Conservation (phyloP, 2,113 vertebrate genomes). For the Struthidea cinerea region DNA sequence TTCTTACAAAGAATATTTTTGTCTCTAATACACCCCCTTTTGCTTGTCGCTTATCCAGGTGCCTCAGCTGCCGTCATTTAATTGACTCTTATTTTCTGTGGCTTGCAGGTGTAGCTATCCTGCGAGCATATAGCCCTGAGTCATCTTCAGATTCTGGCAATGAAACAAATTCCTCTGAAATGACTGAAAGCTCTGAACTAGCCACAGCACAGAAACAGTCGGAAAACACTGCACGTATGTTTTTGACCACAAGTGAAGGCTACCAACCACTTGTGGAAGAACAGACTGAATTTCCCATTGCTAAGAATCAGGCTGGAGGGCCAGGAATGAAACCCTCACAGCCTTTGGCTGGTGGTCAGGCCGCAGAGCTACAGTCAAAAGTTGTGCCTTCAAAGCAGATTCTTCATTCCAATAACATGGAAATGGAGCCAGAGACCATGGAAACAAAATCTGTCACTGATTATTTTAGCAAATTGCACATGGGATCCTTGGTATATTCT, state of each 20-base stretch:
- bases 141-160: conserved; percentile 99
- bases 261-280: conserved; percentile 85
- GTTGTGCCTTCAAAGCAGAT: conserved; percentile 89
- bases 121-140: conserved; percentile 96
- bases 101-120: conserved; percentile 96
- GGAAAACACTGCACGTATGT: conserved; percentile 86
- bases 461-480: conserved; percentile 93
- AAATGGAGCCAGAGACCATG: conserved; percentile 99
- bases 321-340: conserved; percentile 73
- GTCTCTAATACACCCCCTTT: conserved; percentile 59
- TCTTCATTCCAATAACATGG: conserved; percentile 89
- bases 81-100: conserved; percentile 85
- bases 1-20: conserved; percentile 57
- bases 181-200: conserved; percentile 97
- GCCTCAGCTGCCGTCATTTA: conserved; percentile 71
- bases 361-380: conserved; percentile 81
- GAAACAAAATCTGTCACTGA: conserved; percentile 96
- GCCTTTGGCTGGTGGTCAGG: conserved; percentile 67
- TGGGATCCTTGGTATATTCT: conserved; percentile 85
- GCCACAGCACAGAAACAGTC: conserved; percentile 90
- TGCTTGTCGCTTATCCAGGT: conserved; percentile 61
- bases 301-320: conserved; percentile 63
- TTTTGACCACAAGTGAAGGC: conserved; percentile 83
- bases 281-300: conserved; percentile 81
- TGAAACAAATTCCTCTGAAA: conserved; percentile 99